Base-by-base conservation (phyloP, 2,113 vertebrate genomes). In the Pica pica region DNA sequence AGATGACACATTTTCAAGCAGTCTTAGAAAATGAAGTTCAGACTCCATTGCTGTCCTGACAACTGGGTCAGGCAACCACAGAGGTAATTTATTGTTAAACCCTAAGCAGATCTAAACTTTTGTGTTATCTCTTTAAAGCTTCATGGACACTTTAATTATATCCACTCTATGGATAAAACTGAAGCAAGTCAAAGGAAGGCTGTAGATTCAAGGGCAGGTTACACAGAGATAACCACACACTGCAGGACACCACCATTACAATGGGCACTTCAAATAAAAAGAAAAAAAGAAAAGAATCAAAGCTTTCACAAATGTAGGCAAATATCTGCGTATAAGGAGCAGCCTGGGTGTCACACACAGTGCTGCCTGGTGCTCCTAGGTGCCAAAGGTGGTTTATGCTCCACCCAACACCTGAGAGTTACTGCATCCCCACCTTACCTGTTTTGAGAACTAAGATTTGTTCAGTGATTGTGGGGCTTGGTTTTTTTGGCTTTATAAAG, bases 201-300 rank as follows among this genome's bases (percentile, higher is more conserved):
- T 94, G 87, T 8, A 78, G 26, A 87, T 96, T 94, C 89, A 96
- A 97, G 90, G 89, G 84, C 42, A 91, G 77, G 70, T 26, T 71
- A 80, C 52, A 55, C 31, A 83, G 88, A 83, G 23, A 61, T 44
- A 73, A 20, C 14, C 82, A 83, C 33, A 64, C 2, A 1, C 35
- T 71, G 35, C 22, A 57, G 52, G 31, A 3, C 3, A 28, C 53
- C 65, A 78, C 82, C 41, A 22, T 5, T 92, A 86, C 71, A 96
- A 88, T 73, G 65, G 87, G n/a, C n/a, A 71, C 67, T 96, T 75
- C 2, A 39, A 73, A 71, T 9, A 6, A 26, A 30, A 4, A 42
- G 2, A 44, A 87, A 71, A 63, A 14, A 20, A 23, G 28, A 26
- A 27, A 52, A 33, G 9, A 35, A 4, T 1, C 11, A 65, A 70